Evolutionary conservation across 2,888 invertebrate species (phyloP), one percentile per base, ranked within the genome.

Genomic region (Cyclophora albipunctata): DNA sequence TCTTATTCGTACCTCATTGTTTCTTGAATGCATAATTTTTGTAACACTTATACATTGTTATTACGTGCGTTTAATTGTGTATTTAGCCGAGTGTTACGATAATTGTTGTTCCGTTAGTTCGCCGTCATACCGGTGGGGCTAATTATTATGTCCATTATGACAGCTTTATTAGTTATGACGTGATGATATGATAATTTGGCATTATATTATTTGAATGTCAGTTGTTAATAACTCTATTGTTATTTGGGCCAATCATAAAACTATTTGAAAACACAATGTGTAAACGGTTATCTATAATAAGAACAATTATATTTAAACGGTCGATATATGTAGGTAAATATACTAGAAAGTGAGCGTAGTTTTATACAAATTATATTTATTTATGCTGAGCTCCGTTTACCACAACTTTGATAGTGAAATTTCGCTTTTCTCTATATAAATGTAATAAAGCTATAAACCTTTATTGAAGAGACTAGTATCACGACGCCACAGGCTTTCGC

Each of bases 381-480:
- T 20, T 20, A 20, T 20, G 20, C 20, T 20, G 20, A 20, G 20
- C 20, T 20, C 1, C 20, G 20, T 20, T 20, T 20, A 20, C 20
- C 20, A 20, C 20, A 20, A 20, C 20, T 20, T 20, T 20, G 20
- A 70, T 67, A 68, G 69, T 74, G 63, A 66, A 67, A 71, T 71
- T 66, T 63, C 52, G 64, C 69, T 71, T 71, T 76, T 76, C 71
- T 66, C 70, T 70, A 62, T 47, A 51, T 62, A 68, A 71, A 75
- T 75, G 68, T 78, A 79, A 83, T 81, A 78, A 75, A 80, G 75
- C 72, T 76, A 78, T 77, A 75, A 76, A 73, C 68, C 72, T 71
- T 73, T 70, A 71, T 75, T 64, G 66, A 72, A 69, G 69, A 66
- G 68, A 66, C 60, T 60, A 59, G 66, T 57, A 62, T 63, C 67